Percentiles rank a stretch among this genome's conserved stretches.
Evolutionary conservation across 2,797 vertebrate genomes (phyloP).

Genomic region (Sphenopsis melanotis): DNA sequence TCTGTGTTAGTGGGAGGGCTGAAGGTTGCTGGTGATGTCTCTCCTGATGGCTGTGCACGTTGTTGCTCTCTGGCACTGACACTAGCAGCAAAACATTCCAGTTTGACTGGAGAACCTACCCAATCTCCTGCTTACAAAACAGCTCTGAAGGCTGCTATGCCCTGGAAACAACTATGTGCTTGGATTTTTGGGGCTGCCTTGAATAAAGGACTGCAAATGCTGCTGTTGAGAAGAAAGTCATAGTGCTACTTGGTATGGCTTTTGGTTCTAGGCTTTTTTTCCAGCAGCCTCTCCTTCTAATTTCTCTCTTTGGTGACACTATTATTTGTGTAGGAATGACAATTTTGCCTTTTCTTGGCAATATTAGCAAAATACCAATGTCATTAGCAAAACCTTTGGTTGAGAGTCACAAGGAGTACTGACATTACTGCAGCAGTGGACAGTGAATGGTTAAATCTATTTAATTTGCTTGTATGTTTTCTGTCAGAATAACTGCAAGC

Average conservation of each 20-base stretch:
- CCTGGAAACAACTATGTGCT: background rate
- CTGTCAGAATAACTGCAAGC: background rate
- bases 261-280: background rate
- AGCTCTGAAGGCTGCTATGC: background rate
- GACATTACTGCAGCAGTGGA: background rate
- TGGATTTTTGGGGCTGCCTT: background rate
- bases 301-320: background rate
- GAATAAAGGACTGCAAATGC: background rate
- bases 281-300: background rate
- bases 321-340: background rate
- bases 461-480: background rate
- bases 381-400: background rate
- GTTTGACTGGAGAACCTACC: background rate
- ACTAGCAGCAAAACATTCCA: background rate
- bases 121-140: background rate
- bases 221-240: background rate
- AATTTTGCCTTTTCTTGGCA: background rate
- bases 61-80: background rate
- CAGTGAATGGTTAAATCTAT: background rate
- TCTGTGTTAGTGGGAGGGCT: background rate
- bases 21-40: background rate
- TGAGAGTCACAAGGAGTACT: background rate
- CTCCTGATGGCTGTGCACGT: fast-evolving
- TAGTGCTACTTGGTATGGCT: background rate
- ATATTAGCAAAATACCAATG: background rate